Percentiles rank a stretch among this genome's conserved stretches.
Conservation (phyloP, 2,888 invertebrate genomes). For the Tethea ocularis region DNA sequence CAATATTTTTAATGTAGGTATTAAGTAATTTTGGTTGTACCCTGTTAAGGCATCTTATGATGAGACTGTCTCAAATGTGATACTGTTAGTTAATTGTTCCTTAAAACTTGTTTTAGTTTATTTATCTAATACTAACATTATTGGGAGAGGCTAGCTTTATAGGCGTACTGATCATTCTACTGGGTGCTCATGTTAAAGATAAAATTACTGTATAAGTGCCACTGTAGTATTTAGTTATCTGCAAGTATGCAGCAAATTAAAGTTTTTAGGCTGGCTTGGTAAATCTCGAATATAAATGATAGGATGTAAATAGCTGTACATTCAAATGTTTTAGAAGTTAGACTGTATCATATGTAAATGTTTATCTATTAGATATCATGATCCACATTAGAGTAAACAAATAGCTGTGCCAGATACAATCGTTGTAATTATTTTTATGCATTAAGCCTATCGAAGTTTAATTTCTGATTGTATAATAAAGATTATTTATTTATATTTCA, state of each 20-base stretch:
- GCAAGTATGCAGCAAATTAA: neutral
- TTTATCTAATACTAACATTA: conserved; percentile 1
- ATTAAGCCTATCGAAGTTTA: neutral
- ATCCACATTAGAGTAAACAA: conserved; percentile 10
- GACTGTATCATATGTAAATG: conserved; percentile 6
- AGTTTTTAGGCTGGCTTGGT: neutral
- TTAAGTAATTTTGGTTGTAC: conserved; percentile 52
- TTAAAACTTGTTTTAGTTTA: conserved; percentile 35
- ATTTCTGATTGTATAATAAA: neutral
- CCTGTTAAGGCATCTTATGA: conserved; percentile 53
- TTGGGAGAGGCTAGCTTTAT: neutral
- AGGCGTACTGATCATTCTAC: neutral
- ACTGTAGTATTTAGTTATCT: conserved; percentile 1
- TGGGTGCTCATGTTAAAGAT: neutral
- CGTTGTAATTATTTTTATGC: conserved; percentile 5
- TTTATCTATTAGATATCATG: neutral
- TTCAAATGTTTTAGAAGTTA: neutral
- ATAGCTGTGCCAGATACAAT: conserved; percentile 11
- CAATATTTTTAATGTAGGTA: conserved; percentile 37
- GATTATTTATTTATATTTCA: conserved; percentile 10
- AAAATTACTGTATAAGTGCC: neutral
- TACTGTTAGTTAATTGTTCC: conserved; percentile 60
- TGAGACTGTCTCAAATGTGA: conserved; percentile 70
- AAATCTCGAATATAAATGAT: neutral
- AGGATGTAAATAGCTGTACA: conserved; percentile 8